Evolutionary conservation across 2,888 invertebrate genomes (phyloP).

Genomic region (Polyommatus icarus): DNA sequence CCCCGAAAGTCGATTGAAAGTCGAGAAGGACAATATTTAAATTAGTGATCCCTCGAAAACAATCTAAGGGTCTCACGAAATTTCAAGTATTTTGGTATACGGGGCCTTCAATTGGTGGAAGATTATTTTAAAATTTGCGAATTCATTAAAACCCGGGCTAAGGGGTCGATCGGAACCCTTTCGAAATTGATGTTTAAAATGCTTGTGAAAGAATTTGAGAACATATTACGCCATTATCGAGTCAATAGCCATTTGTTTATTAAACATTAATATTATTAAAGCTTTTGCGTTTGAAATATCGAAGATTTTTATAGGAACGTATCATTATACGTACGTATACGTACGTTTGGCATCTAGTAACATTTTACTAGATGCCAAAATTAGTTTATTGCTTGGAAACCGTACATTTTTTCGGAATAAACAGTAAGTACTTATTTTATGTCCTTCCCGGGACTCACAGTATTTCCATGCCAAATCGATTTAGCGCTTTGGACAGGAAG

Average conservation of each 20-base stretch:
- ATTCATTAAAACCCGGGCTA: constrained; percentile 11
- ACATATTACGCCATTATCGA: not conserved
- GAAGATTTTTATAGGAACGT: too few species aligned
- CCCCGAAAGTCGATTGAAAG: constrained; percentile 9
- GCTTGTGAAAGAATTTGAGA: constrained; percentile 6
- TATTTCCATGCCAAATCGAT: too few species aligned
- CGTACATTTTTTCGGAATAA: too few species aligned
- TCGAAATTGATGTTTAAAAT: constrained; percentile 15
- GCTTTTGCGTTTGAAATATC: too few species aligned
- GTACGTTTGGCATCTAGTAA: too few species aligned
- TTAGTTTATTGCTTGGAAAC: too few species aligned
- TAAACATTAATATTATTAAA: not conserved
- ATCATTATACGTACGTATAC: too few species aligned
- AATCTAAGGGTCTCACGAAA: constrained; percentile 4
- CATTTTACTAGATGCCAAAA: too few species aligned
- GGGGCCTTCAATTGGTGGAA: not conserved
- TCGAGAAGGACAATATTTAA: constrained; percentile 24
- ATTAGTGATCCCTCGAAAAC: constrained; percentile 21
- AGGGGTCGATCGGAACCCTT: not conserved
- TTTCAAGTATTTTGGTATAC: constrained; percentile 22
- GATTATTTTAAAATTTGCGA: constrained; percentile 24
- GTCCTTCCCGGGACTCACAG: too few species aligned
- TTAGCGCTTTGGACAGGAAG: too few species aligned
- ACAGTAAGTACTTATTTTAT: too few species aligned
- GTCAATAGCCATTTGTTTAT: constrained; percentile 8